phyloP scores from a whole-genome alignment of 2,113 vertebrate species.

The Oxyura jamaicensis region DNA sequence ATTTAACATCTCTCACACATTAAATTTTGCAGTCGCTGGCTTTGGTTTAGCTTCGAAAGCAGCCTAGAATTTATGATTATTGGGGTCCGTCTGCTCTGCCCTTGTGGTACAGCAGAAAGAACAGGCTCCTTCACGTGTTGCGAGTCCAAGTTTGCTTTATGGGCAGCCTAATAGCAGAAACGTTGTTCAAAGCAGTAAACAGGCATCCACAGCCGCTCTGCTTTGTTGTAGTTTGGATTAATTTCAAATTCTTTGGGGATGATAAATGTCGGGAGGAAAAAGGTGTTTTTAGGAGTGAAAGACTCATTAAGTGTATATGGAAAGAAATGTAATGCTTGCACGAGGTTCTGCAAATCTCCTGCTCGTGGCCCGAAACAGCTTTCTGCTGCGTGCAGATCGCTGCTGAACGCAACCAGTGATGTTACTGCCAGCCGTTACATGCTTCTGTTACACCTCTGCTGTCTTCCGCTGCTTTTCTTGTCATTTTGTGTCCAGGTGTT shows the following conservation, averaged over 20 bases:
- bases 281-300: slow-evolving; percentile 4
- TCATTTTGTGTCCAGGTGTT: not conserved
- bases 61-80: not conserved
- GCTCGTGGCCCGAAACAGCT: not conserved
- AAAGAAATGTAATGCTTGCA: not conserved
- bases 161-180: not conserved
- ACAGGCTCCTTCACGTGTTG: fast-evolving
- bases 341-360: not conserved
- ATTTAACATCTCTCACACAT: not conserved
- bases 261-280: not conserved
- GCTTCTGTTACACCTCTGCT: not conserved
- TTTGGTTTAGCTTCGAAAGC: not conserved
- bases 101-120: not conserved
- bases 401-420: not conserved
- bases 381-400: not conserved
- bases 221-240: not conserved
- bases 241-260: not conserved
- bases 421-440: not conserved
- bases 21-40: not conserved
- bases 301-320: not conserved
- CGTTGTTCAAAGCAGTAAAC: not conserved
- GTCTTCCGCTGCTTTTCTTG: not conserved
- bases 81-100: not conserved
- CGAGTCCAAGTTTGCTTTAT: not conserved
- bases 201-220: not conserved